These are phyloP conservation scores for Erythrolamprus reginae DNA, from an alignment of 2,113 vertebrate species.

Conservation along the genomic window DNA sequence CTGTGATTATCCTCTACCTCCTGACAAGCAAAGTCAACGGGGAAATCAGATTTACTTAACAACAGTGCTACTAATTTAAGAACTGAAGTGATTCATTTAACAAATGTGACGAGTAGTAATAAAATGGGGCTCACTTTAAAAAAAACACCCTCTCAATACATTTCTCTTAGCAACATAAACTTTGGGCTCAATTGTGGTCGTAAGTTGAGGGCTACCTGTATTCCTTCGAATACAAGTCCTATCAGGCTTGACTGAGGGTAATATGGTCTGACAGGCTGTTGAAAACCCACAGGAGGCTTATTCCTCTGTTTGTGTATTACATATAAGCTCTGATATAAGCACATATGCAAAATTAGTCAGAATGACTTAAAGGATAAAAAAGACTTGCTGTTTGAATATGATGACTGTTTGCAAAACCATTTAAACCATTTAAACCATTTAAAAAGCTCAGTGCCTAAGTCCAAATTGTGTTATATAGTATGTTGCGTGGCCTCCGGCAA, in stretches of 20 bases:
- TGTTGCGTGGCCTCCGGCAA: not conserved
- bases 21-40: too few species aligned
- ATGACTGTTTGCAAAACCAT: not conserved
- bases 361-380: not conserved
- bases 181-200: too few species aligned
- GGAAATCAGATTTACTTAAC: too few species aligned
- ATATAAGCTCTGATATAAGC: not conserved
- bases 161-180: too few species aligned
- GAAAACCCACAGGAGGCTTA: not conserved
- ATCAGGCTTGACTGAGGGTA: not conserved
- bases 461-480: not conserved
- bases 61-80: too few species aligned
- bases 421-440: too few species aligned
- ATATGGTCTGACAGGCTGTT: not conserved
- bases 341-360: not conserved
- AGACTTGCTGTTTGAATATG: not conserved
- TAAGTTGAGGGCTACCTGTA: not conserved
- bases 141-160: too few species aligned
- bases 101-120: too few species aligned
- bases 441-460: not conserved
- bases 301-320: not conserved
- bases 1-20: too few species aligned
- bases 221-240: not conserved
- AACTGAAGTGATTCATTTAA: too few species aligned
- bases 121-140: too few species aligned